These are phyloP conservation scores for Hippoglossus stenolepis DNA, from an alignment of 2,113 vertebrate genomes.

Conservation along the genomic window DNA sequence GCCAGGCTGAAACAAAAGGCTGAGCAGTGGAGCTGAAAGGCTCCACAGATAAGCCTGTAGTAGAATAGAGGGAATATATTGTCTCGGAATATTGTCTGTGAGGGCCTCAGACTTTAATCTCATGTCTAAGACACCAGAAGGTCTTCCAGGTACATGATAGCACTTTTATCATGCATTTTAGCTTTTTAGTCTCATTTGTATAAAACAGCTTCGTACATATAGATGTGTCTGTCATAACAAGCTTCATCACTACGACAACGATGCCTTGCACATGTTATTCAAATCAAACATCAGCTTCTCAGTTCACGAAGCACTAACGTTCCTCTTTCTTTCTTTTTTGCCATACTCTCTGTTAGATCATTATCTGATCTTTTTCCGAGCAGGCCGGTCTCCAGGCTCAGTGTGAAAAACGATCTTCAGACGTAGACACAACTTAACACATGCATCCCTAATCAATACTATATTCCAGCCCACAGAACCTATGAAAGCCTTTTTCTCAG, in stretches of 20 bases:
- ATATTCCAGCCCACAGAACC: constrained; percentile 27
- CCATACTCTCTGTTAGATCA: constrained; percentile 1
- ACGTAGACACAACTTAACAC: constrained; percentile 17
- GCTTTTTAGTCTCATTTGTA: not conserved
- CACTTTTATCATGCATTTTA: constrained; percentile 19
- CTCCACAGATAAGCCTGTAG: constrained; percentile 37
- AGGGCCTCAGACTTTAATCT: constrained; percentile 21
- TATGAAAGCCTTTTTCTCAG: constrained; percentile 26
- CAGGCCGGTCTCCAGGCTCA: not conserved
- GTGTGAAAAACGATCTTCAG: constrained; percentile 32
- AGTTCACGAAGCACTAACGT: not conserved
- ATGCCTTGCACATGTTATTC: not conserved
- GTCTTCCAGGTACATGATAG: constrained; percentile 7
- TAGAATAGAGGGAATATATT: constrained; percentile 24
- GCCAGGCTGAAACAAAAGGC: constrained; percentile 33
- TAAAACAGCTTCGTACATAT: not conserved
- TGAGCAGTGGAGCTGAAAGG: constrained; percentile 12
- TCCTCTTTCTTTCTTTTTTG: not conserved
- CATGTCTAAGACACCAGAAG: not conserved
- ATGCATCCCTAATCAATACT: constrained; percentile 48
- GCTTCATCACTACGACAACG: not conserved
- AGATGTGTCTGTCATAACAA: not conserved
- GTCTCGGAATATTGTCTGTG: constrained; percentile 16
- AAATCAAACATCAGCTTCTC: not conserved
- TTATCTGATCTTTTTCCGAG: constrained; percentile 17